phyloP scores from a whole-genome alignment of 2,113 vertebrate genomes.

The Paratilapia polleni region DNA sequence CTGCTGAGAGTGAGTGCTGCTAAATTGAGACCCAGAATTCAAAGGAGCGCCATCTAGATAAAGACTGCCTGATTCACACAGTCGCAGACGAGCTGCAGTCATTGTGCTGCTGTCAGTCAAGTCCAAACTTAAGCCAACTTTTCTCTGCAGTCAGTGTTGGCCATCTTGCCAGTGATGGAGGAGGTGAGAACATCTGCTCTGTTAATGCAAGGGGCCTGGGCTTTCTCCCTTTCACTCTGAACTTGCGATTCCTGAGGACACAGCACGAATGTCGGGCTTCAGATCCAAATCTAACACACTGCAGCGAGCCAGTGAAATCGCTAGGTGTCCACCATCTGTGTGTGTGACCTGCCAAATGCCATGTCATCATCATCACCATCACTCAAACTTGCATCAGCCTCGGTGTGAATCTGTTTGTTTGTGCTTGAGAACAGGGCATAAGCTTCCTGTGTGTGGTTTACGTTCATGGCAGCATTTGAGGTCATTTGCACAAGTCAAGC shows the following conservation, averaged over 20 bases:
- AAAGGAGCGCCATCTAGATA: conserved; percentile 43
- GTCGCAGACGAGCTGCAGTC: conserved; percentile 19
- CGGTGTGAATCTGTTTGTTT: conserved; percentile 30
- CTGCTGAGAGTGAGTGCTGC: conserved; percentile 33
- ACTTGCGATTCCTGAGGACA: conserved; percentile 57
- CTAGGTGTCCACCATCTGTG: conserved; percentile 80
- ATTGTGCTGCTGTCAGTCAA: conserved; percentile 40
- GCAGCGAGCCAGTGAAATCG: conserved; percentile 56
- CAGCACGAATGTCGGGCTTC: conserved; percentile 54
- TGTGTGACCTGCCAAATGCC: conserved; percentile 77
- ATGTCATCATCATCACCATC: conserved; percentile 73
- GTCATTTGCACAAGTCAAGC: background rate
- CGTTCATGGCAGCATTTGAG: background rate
- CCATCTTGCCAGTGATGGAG: conserved; percentile 48
- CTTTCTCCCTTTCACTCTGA: conserved; percentile 32
- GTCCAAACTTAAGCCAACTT: conserved; percentile 50
- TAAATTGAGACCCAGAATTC: conserved; percentile 49
- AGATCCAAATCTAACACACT: conserved; percentile 57
- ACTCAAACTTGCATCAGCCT: conserved; percentile 57
- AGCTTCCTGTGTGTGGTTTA: background rate
- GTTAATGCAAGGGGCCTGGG: conserved; percentile 51
- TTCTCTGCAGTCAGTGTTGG: conserved; percentile 7
- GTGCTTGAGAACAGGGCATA: background rate
- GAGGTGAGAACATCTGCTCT: conserved; percentile 69
- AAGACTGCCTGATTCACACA: conserved; percentile 24